Base-by-base conservation (phyloP, 37 sponge, comb jelly and placozoan genomes). In the Diacarnus erythraeanus region DNA sequence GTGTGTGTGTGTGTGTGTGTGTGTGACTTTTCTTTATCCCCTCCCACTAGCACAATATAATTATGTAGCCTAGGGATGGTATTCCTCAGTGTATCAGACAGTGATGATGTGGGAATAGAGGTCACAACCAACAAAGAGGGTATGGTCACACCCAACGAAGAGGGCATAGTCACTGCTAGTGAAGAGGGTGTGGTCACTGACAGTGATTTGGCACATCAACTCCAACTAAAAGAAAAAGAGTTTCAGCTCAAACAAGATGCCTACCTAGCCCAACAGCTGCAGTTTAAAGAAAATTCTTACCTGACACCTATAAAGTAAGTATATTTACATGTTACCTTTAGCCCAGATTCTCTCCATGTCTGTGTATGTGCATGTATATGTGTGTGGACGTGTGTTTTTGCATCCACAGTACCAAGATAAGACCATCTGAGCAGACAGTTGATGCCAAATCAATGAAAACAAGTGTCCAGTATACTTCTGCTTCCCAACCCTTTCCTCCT, bases 281-380 rank as follows among this genome's bases (percentile, higher is more conserved):
- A 90, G 69, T 30, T 75, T 59, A 80, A 78, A 56, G 91, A 90
- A 38, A 80, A 86, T 64, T 42, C 87, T 25, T 81, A 74, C 57
- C 25, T 10, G 57, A 74, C 56, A 3, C 74, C 74, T n/a, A n/a
- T n/a, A 51, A 74, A 33, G 74, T 74, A 3, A 8, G 57, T 74
- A n/a, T n/a, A n/a, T n/a, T n/a, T n/a, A n/a, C n/a, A n/a, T n/a
- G n/a, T n/a, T n/a, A n/a, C n/a, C n/a, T n/a, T n/a, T n/a, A n/a
- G n/a, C n/a, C n/a, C n/a, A n/a, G n/a, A n/a, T n/a, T n/a, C n/a
- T n/a, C n/a, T n/a, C n/a, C n/a, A n/a, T n/a, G n/a, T n/a, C n/a
- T n/a, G n/a, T n/a, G n/a, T n/a, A n/a, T n/a, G n/a, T n/a, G n/a
- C n/a, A n/a, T n/a, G n/a, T n/a, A n/a, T n/a, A n/a, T n/a, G n/a